A percentile compares a stretch with the other conserved stretches of the same genome.
Conservation (phyloP, 2,113 vertebrate species). For the Calonectris borealis region DNA sequence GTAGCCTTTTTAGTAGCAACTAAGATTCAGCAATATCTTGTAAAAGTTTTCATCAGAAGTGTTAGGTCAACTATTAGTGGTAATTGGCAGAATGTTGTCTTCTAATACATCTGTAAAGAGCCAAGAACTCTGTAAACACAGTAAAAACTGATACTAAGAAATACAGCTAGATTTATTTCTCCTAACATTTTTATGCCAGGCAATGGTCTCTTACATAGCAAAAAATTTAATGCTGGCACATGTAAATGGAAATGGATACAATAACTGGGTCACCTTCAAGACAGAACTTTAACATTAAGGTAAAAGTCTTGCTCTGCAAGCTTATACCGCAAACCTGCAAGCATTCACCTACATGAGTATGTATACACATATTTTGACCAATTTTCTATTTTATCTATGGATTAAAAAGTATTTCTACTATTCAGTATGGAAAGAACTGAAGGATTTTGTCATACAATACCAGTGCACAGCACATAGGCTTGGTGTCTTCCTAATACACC, state of each 20-base stretch:
- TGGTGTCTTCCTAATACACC: neutral
- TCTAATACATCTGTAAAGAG: neutral
- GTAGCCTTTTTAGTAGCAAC: neutral
- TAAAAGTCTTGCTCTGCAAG: neutral
- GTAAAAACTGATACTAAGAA: neutral
- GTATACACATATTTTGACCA: neutral
- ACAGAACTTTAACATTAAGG: neutral
- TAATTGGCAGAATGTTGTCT: neutral
- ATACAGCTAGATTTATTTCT: neutral
- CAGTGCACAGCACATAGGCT: neutral
- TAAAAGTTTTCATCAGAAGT: neutral
- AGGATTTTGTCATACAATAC: neutral
- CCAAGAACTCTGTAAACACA: neutral
- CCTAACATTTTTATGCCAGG: neutral
- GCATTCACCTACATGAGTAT: neutral
- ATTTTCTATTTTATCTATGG: neutral
- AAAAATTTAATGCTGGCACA: neutral
- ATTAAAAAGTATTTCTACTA: neutral
- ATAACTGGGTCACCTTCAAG: neutral
- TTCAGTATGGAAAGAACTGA: neutral
- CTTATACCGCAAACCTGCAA: neutral
- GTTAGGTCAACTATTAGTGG: neutral
- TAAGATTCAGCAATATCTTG: neutral
- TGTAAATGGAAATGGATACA: neutral
- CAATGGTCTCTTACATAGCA: neutral